These are phyloP conservation scores for Chironomus tentans DNA, from an alignment of 2,888 invertebrate genomes.

Conservation along the genomic window DNA sequence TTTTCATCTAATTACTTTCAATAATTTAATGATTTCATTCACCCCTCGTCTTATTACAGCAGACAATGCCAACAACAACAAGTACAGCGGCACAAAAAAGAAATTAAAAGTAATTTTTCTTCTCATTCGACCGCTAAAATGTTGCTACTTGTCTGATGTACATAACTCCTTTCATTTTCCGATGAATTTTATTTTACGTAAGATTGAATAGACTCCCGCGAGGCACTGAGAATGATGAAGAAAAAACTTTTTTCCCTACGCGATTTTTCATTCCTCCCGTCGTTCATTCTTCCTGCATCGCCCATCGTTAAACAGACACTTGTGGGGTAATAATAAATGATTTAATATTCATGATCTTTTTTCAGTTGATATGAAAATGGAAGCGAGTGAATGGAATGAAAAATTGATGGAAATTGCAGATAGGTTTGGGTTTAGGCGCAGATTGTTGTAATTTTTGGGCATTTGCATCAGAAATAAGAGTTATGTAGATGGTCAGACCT, in stretches of 20 bases:
- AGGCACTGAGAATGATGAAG: neutral
- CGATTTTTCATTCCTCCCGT: neutral
- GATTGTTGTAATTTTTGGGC: too few species aligned
- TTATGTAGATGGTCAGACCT: too few species aligned
- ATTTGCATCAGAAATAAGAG: too few species aligned
- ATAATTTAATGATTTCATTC: neutral
- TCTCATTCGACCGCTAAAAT: too few species aligned
- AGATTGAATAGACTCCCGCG: too few species aligned
- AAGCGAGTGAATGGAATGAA: neutral
- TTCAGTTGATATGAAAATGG: neutral
- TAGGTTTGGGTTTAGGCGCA: neutral
- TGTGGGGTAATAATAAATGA: slow-evolving; percentile 9
- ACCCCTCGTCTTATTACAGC: too few species aligned
- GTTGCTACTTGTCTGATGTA: too few species aligned
- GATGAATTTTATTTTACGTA: too few species aligned
- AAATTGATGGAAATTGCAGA: neutral
- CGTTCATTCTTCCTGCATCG: neutral
- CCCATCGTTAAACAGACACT: neutral
- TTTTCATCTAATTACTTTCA: slow-evolving; percentile 11
- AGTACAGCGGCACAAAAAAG: too few species aligned
- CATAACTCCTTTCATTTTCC: too few species aligned
- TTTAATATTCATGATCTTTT: slow-evolving; percentile 9
- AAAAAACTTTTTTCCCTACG: neutral
- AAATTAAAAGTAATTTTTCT: too few species aligned
- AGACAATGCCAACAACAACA: too few species aligned